These are phyloP conservation scores for Edolisoma coerulescens DNA, from an alignment of 2,113 vertebrate genomes.

Conservation along the genomic window DNA sequence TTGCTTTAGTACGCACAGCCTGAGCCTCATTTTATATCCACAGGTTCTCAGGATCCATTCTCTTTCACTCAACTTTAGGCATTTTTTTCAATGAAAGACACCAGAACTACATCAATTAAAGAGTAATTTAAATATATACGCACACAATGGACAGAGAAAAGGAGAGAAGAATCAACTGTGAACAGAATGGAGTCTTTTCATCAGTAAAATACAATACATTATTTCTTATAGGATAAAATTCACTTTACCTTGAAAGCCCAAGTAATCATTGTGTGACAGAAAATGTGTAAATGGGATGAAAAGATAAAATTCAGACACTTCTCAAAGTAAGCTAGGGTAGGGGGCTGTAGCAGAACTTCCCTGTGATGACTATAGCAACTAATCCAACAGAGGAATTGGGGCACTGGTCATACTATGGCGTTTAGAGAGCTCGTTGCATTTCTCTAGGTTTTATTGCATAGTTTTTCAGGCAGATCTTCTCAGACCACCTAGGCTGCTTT, in stretches of 20 bases:
- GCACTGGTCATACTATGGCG: neutral
- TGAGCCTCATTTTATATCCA: constrained; percentile 13
- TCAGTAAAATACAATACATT: neutral
- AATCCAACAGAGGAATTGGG: constrained; percentile 2
- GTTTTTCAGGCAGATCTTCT: neutral
- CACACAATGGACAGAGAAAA: constrained; percentile 45
- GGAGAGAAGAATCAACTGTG: constrained; percentile 6
- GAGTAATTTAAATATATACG: constrained; percentile 51
- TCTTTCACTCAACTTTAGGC: neutral
- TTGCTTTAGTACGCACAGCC: constrained; percentile 38
- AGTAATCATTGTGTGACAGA: constrained; percentile 27
- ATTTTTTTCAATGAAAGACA: constrained; percentile 38
- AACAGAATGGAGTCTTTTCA: constrained; percentile 43
- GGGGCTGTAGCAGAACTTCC: neutral
- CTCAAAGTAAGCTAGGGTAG: constrained; percentile 1
- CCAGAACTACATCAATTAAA: constrained; percentile 32
- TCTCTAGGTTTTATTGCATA: neutral
- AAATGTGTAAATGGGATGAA: constrained; percentile 40
- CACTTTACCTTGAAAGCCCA: constrained; percentile 16
- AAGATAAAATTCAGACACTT: constrained; percentile 32
- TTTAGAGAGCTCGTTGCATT: neutral
- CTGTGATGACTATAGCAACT: neutral
- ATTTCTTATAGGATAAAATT: constrained; percentile 20
- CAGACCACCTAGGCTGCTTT: constrained; percentile 21
- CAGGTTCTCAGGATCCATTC: neutral